These are phyloP conservation scores for Amia ocellicauda DNA, from an alignment of 2,113 vertebrate species.

Conservation along the genomic window DNA sequence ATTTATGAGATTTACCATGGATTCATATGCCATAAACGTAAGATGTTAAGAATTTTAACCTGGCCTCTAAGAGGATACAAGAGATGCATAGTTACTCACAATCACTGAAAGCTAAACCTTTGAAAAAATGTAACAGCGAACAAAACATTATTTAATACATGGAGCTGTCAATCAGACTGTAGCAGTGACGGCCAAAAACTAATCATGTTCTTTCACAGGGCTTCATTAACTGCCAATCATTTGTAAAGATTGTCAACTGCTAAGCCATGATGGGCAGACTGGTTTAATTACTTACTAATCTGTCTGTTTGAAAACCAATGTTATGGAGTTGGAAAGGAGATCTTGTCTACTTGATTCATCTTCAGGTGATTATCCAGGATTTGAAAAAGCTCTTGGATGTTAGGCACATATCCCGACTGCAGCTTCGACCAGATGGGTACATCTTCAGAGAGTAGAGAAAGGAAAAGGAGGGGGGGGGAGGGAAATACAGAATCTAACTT, in stretches of 20 bases:
- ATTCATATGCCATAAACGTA: background rate
- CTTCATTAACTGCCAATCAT: constrained; percentile 7
- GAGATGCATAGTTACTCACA: background rate
- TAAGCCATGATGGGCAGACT: background rate
- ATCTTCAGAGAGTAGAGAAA: constrained; percentile 41
- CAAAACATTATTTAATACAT: background rate
- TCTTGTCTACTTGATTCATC: constrained; percentile 60
- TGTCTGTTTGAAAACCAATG: constrained; percentile 26
- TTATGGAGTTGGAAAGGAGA: constrained; percentile 52
- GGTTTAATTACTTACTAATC: constrained; percentile 34
- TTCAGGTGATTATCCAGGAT: constrained; percentile 68
- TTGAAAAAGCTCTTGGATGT: constrained; percentile 70
- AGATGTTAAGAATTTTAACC: background rate
- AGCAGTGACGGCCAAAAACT: background rate
- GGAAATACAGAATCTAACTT: no score
- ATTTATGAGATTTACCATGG: background rate
- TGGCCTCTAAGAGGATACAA: background rate
- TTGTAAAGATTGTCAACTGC: background rate
- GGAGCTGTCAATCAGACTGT: background rate
- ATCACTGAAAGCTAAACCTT: background rate
- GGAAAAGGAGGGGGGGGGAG: background rate
- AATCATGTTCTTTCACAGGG: background rate
- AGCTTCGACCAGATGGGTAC: constrained; percentile 70
- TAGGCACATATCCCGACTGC: constrained; percentile 67
- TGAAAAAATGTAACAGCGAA: background rate